Percentiles rank a stretch among this genome's conserved stretches.
phyloP scores from a whole-genome alignment of 1,140 invertebrate genomes.

The Myzus persicae region DNA sequence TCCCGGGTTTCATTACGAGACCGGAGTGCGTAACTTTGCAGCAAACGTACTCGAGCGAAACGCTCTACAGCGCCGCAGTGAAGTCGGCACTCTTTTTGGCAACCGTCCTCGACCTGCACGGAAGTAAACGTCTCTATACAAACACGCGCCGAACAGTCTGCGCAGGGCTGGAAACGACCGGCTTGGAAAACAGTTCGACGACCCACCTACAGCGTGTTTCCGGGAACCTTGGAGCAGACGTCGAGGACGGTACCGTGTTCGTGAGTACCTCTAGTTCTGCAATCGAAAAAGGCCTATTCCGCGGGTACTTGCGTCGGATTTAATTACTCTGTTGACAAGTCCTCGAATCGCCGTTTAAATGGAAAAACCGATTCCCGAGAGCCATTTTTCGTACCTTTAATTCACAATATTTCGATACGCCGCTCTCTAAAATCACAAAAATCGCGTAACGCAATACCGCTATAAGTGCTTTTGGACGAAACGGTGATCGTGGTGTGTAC shows the following conservation, averaged over 20 bases:
- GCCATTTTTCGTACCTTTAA: neutral
- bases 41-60: slow-evolving; percentile 7
- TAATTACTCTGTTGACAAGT: neutral
- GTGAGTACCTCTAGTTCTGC: neutral
- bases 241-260: neutral
- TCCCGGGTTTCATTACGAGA: slow-evolving; percentile 24
- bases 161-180: neutral
- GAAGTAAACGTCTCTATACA: slow-evolving; percentile 8
- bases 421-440: neutral
- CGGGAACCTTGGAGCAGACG: no score
- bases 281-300: neutral
- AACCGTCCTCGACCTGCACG: neutral
- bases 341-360: neutral
- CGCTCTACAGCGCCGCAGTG: neutral
- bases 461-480: no score
- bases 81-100: neutral
- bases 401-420: no score
- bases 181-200: neutral
- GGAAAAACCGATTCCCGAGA: neutral
- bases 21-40: neutral
- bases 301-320: neutral
- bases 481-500: neutral
- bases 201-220: neutral
- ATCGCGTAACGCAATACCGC: neutral
- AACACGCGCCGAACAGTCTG: neutral